phyloP scores from a whole-genome alignment of 2,888 invertebrate species.

The Scelioninae gen. 1 region DNA sequence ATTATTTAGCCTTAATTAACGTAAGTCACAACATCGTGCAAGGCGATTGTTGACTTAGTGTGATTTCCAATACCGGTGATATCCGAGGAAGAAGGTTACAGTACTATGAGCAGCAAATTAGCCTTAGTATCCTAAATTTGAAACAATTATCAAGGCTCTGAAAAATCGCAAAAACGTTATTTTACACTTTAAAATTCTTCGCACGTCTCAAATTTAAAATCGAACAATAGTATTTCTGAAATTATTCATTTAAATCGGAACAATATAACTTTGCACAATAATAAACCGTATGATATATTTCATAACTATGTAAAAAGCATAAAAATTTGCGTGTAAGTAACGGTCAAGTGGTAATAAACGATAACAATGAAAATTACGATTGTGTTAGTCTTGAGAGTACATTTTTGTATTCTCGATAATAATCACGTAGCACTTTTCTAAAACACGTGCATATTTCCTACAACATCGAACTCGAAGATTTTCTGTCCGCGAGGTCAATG shows the following conservation, averaged over 20 bases:
- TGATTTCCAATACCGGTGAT: constrained; percentile 57
- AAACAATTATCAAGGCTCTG: constrained; percentile 40
- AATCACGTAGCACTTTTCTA: neutral
- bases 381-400: constrained; percentile 8
- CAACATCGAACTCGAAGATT: constrained; percentile 23
- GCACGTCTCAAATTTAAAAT: too few relatives aligned
- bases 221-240: neutral
- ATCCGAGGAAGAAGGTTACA: constrained; percentile 53
- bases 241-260: neutral
- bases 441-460: constrained; percentile 32
- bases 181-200: too few relatives aligned
- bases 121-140: constrained; percentile 65
- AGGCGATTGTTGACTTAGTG: constrained; percentile 41
- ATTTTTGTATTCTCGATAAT: neutral
- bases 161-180: constrained; percentile 21
- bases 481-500: constrained; percentile 26
- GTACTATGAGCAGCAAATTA: constrained; percentile 42
- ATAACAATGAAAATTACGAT: constrained; percentile 23
- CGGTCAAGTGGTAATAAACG: neutral
- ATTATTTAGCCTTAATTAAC: constrained; percentile 48
- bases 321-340: constrained; percentile 7
- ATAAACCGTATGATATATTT: neutral
- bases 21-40: constrained; percentile 16
- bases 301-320: neutral
- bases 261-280: neutral